Base-by-base conservation (phyloP, 2,113 vertebrate species). In the Eulemur macaco region DNA sequence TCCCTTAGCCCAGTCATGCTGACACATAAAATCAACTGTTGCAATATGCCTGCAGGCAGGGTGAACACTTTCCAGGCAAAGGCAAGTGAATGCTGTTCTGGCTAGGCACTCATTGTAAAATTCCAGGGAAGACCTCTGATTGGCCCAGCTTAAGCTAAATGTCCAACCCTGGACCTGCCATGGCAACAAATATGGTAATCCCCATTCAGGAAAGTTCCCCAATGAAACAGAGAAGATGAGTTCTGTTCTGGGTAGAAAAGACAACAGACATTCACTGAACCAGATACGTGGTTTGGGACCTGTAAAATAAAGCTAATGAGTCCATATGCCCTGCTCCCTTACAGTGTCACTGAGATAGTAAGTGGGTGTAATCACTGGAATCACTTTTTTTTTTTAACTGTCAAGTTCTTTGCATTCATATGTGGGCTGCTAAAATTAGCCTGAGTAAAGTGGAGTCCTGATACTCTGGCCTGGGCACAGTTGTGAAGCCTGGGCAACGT, bases 281-380 rank as follows among this genome's bases (percentile, higher is more conserved):
- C 11, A 68, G 42, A 9, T 31, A 8, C 5, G n/a, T 47, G 50
- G 13, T n/a, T 37, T 74, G 34, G 54, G 8, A n/a, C 25, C 73
- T n/a, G 47, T 50, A 21, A 81, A 20, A 58, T 18, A 56, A 71
- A 68, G 77, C 25, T 21, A 1, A 13, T 31, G 63, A 21, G 9
- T 6, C 0, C 1, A 11, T 0, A 11, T 29, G 15, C 6, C 54
- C 52, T 47, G 14, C 4, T 66, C 13, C 47, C 39, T 76, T 58
- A 25, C 23, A 8, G 37, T 34, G 29, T 27, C 27, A 21, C 5
- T 68, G 68, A 92, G 37, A 15, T 91, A 50, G 37, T 37, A 83
- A 82, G 1, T 29, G 39, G 50, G 21, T 69, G 20, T 29, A 34
- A 29, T n/a, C 17, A 20, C 12, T 42, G 13, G 27, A 78, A 39